Evolutionary conservation across 2,797 vertebrate species (phyloP).

Genomic region (Crocodylus rhombifer): DNA sequence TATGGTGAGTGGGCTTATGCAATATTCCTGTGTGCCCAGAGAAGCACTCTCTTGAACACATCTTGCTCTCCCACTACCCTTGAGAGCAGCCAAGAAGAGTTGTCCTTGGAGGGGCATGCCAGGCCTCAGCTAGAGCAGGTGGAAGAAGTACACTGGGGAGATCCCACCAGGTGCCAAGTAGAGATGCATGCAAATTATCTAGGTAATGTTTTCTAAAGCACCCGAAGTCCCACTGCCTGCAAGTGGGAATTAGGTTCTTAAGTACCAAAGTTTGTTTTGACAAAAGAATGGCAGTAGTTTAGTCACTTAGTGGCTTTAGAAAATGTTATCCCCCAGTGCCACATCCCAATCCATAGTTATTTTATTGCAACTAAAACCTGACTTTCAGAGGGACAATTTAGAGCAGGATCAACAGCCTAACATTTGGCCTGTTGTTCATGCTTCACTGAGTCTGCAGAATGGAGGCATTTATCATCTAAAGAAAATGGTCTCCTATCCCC

Average conservation of each 20-base stretch:
- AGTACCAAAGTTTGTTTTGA: accelerated
- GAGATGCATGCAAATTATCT: neutral
- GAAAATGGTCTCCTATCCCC: neutral
- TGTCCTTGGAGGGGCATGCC: too few relatives aligned
- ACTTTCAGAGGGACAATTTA: neutral
- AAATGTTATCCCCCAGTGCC: neutral
- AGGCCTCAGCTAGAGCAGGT: too few relatives aligned
- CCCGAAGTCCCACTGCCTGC: neutral
- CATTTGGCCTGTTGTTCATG: neutral
- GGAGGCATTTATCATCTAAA: accelerated
- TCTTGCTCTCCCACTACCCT: too few relatives aligned
- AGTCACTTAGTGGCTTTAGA: conserved; percentile 5
- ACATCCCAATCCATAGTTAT: neutral
- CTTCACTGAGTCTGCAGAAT: neutral
- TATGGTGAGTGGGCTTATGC: neutral
- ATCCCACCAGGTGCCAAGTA: too few relatives aligned
- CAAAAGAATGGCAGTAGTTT: accelerated
- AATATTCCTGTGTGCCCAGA: neutral
- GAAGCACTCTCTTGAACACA: too few relatives aligned
- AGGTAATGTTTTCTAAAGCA: neutral
- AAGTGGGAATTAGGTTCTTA: neutral
- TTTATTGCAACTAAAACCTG: neutral
- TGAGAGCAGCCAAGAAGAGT: too few relatives aligned
- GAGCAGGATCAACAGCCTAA: neutral
- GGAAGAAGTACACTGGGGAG: too few relatives aligned